phyloP scores from a whole-genome alignment of 2,113 vertebrate species.

The Protomyctophum bolini region DNA sequence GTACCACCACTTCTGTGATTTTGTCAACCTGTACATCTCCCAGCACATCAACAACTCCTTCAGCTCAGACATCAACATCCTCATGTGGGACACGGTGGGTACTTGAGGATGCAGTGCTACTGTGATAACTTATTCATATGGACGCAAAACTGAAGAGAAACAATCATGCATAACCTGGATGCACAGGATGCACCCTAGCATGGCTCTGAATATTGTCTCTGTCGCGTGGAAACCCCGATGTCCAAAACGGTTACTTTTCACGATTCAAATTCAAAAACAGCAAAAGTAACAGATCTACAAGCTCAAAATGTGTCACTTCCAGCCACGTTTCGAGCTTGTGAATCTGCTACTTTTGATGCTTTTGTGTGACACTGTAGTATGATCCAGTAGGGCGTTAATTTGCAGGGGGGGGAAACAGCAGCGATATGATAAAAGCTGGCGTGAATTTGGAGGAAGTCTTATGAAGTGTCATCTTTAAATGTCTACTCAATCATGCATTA shows the following conservation, averaged over 20 bases:
- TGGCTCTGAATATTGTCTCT: too few species aligned
- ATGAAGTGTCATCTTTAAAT: too few species aligned
- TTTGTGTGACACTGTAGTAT: too few species aligned
- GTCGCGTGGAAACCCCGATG: too few species aligned
- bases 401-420: too few species aligned
- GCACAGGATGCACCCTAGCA: not conserved
- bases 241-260: too few species aligned
- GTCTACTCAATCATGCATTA: conserved; percentile 15
- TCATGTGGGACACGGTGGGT: conserved; percentile 99
- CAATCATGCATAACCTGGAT: not conserved
- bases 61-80: conserved; percentile 86
- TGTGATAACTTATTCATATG: conserved; percentile 4
- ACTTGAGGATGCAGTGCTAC: not conserved
- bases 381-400: too few species aligned
- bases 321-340: too few species aligned
- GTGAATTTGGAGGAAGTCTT: not conserved
- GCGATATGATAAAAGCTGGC: not conserved
- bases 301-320: too few species aligned
- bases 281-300: too few species aligned
- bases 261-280: too few species aligned
- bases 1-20: conserved; percentile 99
- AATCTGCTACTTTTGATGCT: too few species aligned
- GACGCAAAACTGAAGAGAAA: conserved; percentile 2
- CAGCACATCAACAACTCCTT: conserved; percentile 97
- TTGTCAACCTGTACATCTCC: conserved; percentile 95